A percentile compares a stretch with the other conserved stretches of the same genome.
Evolutionary conservation across 1,140 invertebrate species (phyloP).

Genomic region (Subanguina moxae): DNA sequence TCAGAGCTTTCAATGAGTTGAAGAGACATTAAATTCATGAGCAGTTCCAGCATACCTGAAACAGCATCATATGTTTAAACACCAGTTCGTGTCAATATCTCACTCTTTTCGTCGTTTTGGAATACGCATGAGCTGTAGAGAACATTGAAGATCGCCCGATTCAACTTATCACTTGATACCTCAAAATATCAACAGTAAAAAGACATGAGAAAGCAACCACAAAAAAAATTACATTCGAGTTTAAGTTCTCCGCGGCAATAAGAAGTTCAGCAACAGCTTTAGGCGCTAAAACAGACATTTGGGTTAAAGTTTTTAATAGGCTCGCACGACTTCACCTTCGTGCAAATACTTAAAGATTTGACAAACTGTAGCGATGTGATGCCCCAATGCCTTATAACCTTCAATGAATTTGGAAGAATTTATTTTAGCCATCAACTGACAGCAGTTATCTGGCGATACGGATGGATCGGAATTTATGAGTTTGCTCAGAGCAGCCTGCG

Average conservation of each 20-base stretch:
- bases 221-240: not conserved
- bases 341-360: too few species aligned
- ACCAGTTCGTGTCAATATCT: too few species aligned
- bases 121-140: constrained; percentile 77
- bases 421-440: constrained; percentile 72
- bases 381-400: constrained; percentile 77
- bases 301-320: too few species aligned
- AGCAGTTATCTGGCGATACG: constrained; percentile 71
- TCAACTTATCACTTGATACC: constrained; percentile 63
- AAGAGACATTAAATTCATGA: constrained; percentile 76
- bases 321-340: too few species aligned
- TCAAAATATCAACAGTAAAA: not conserved
- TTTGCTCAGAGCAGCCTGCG: constrained; percentile 70
- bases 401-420: constrained; percentile 79
- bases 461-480: constrained; percentile 73
- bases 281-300: constrained; percentile 31
- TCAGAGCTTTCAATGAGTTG: constrained; percentile 78
- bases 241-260: constrained; percentile 29
- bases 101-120: constrained; percentile 72
- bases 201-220: not conserved
- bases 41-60: constrained; percentile 68
- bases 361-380: constrained; percentile 56
- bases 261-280: constrained; percentile 50
- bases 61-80: not conserved
- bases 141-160: constrained; percentile 73